phyloP scores from a whole-genome alignment of 2,797 vertebrate species.

The Gambusia yucatana region DNA sequence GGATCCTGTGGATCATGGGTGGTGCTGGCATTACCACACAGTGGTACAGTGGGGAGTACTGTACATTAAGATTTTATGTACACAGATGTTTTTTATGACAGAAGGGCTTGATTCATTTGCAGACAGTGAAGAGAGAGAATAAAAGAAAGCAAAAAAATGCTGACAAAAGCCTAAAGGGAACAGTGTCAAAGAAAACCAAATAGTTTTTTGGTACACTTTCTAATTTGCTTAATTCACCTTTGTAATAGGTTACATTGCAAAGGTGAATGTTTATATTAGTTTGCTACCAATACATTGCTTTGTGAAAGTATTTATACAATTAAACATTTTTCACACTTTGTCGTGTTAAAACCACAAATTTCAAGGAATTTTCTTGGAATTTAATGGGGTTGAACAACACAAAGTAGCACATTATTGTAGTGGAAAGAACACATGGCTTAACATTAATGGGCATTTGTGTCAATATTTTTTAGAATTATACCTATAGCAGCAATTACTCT shows the following conservation, averaged over 20 bases:
- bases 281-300: background rate
- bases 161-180: constrained; percentile 38
- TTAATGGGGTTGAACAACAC: background rate
- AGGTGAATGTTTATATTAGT: background rate
- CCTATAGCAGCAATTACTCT: background rate
- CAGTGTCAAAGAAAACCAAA: constrained; percentile 43
- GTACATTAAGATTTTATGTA: constrained; percentile 42
- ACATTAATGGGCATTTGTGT: background rate
- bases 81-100: constrained; percentile 70
- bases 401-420: background rate
- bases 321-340: background rate
- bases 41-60: constrained; percentile 60
- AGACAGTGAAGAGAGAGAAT: constrained; percentile 33
- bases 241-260: background rate
- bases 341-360: background rate
- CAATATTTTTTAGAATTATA: background rate
- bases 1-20: constrained; percentile 58
- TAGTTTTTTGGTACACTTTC: constrained; percentile 40
- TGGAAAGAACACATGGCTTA: background rate
- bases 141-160: constrained; percentile 37
- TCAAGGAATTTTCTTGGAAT: background rate
- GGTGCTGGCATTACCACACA: constrained; percentile 69
- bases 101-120: constrained; percentile 46
- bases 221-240: background rate
- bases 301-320: background rate